phyloP scores from a whole-genome alignment of 2,888 invertebrate genomes.

The Ectemnius continuus region DNA sequence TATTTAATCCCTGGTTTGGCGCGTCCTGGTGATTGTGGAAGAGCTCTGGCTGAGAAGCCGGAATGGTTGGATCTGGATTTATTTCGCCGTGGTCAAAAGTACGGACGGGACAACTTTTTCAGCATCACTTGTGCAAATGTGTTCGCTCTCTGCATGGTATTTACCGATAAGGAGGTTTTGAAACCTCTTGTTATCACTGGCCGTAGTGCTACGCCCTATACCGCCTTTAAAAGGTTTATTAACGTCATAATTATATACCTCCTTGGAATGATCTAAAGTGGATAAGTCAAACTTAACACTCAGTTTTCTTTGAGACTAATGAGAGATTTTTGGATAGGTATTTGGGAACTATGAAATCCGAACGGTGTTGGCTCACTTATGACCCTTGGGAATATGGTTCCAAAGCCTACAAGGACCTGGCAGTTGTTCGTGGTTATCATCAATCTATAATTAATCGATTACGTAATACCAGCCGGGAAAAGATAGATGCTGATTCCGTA shows the following conservation, averaged over 20 bases:
- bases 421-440: slow-evolving; percentile 77
- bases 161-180: slow-evolving; percentile 76
- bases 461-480: slow-evolving; percentile 42
- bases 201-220: slow-evolving; percentile 78
- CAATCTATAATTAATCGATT: slow-evolving; percentile 68
- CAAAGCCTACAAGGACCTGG: slow-evolving; percentile 77
- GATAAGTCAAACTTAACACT: no score
- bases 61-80: slow-evolving; percentile 77
- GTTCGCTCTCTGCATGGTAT: slow-evolving; percentile 75
- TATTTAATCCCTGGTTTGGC: slow-evolving; percentile 22
- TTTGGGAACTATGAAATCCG: slow-evolving; percentile 77
- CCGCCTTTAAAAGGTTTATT: slow-evolving; percentile 74
- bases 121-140: slow-evolving; percentile 74
- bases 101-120: slow-evolving; percentile 75
- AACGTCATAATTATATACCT: background rate
- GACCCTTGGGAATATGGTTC: slow-evolving; percentile 78
- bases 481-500: slow-evolving; percentile 48
- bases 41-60: slow-evolving; percentile 65
- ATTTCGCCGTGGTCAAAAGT: slow-evolving; percentile 77
- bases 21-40: slow-evolving; percentile 60
- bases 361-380: slow-evolving; percentile 79
- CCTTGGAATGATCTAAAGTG: no score
- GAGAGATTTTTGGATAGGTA: slow-evolving; percentile 67
- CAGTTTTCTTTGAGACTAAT: no score
- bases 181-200: slow-evolving; percentile 78